Conservation (phyloP, 2,113 vertebrate species). For the Balaenoptera acutorostrata region DNA sequence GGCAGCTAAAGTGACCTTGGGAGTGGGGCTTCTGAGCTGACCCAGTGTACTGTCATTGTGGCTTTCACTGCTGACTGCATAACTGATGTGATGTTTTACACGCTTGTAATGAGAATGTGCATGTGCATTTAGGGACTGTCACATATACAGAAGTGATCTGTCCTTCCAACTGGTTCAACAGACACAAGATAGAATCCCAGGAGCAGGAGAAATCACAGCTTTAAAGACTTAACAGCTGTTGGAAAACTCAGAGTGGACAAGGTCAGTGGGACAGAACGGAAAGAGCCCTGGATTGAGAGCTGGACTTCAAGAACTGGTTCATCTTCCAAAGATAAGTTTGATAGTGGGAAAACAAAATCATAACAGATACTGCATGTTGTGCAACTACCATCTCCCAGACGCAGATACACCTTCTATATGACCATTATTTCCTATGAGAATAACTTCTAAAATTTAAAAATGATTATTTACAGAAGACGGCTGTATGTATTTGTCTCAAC, state of each 20-base stretch:
- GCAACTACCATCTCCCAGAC: not conserved
- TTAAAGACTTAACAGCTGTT: not conserved
- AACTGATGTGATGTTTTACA: no score
- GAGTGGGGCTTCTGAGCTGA: no score
- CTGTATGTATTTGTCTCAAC: not conserved
- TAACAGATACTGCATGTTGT: not conserved
- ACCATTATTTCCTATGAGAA: not conserved
- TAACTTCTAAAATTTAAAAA: not conserved
- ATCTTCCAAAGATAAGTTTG: not conserved
- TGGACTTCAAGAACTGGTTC: not conserved
- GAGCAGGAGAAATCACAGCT: no score
- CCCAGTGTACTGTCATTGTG: no score
- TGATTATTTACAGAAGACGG: not conserved
- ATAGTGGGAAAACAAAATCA: not conserved
- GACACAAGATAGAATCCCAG: no score
- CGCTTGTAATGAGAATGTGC: no score
- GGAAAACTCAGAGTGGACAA: not conserved
- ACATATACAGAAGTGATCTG: no score
- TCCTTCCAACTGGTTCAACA: no score
- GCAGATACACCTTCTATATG: not conserved
- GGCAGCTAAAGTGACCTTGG: no score
- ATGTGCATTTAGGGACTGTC: no score
- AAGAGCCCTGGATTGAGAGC: not conserved
- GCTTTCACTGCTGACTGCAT: no score
- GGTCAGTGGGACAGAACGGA: not conserved